Evolutionary conservation across 2,113 vertebrate genomes (phyloP).

Genomic region (Otus sunia): DNA sequence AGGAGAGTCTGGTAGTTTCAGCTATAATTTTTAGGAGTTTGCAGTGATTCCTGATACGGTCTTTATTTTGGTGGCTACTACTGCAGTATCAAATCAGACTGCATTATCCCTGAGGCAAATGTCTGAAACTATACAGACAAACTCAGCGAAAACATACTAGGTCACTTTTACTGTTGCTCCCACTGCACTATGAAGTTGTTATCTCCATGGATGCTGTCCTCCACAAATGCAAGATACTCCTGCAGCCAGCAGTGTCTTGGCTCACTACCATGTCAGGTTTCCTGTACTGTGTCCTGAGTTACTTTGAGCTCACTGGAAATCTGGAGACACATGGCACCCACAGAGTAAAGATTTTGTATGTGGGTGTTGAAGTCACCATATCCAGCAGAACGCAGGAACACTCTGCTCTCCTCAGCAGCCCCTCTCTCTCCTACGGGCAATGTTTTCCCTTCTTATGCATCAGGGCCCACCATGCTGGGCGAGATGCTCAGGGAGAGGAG

Average conservation of each 20-base stretch:
- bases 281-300: not conserved
- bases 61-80: not conserved
- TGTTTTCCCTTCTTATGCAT: not conserved
- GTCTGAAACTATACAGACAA: not conserved
- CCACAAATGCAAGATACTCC: not conserved
- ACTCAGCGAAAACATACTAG: not conserved
- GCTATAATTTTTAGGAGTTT: not conserved
- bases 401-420: not conserved
- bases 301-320: not conserved
- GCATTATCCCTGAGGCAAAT: not conserved
- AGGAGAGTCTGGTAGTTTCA: not conserved
- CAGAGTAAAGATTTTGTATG: not conserved
- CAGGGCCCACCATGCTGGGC: accelerated
- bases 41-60: not conserved
- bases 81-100: not conserved
- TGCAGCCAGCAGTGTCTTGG: not conserved
- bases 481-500: not conserved
- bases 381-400: accelerated
- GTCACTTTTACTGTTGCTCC: not conserved
- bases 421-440: not conserved
- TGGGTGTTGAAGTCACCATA: not conserved
- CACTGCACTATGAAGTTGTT: not conserved
- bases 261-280: not conserved
- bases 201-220: not conserved
- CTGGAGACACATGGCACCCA: accelerated